Evolutionary conservation across 2,888 invertebrate genomes (phyloP).

Genomic region (Pterobdella sp.): DNA sequence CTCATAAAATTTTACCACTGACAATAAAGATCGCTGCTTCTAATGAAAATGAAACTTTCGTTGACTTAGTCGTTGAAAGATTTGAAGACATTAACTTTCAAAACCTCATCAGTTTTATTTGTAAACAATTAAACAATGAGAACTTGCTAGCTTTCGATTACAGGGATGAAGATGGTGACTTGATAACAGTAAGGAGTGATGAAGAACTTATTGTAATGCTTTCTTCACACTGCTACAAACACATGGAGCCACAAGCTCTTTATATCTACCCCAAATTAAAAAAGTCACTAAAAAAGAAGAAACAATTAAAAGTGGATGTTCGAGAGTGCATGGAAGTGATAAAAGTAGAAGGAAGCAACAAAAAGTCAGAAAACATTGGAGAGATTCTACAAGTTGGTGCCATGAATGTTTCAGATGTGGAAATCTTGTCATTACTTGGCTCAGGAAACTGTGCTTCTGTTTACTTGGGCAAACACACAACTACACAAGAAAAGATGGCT

Average conservation of each 20-base stretch:
- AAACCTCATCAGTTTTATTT: conserved; percentile 19
- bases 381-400: conserved; percentile 43
- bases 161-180: conserved; percentile 47
- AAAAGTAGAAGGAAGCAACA: conserved; percentile 31
- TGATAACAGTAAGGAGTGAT: conserved; percentile 48
- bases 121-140: conserved; percentile 8
- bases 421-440: conserved; percentile 43
- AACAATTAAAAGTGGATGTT: no score
- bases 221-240: no score
- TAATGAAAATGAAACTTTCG: background rate
- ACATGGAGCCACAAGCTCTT: no score
- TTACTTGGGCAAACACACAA: conserved; percentile 45
- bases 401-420: conserved; percentile 43
- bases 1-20: conserved; percentile 16
- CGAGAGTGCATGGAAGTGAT: no score
- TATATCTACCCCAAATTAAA: no score
- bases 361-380: conserved; percentile 39
- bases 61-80: conserved; percentile 30
- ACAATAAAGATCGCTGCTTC: background rate
- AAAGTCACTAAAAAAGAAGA: no score
- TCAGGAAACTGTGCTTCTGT: conserved; percentile 48
- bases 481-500: conserved; percentile 34
- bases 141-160: conserved; percentile 25
- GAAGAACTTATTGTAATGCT: conserved; percentile 48
- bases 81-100: conserved; percentile 32